phyloP scores from a whole-genome alignment of 2,797 vertebrate genomes.

The Pseudomugil gertrudae region DNA sequence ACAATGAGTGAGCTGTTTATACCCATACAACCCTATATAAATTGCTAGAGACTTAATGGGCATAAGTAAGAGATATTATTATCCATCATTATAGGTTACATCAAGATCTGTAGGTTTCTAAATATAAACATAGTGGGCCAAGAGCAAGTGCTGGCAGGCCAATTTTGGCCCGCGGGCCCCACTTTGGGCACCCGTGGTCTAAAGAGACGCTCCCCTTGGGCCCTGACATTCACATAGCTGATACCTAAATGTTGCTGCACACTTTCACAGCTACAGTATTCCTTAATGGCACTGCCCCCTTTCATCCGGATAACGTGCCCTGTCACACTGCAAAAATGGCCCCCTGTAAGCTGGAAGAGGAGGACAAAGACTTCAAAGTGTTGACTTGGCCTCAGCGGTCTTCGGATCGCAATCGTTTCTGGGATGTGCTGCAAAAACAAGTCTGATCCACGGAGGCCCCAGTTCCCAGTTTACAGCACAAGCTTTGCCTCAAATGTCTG shows the following conservation, averaged over 20 bases:
- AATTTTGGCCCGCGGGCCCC: too few species aligned
- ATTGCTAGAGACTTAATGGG: too few species aligned
- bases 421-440: slow-evolving; percentile 6
- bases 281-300: neutral
- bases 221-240: neutral
- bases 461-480: neutral
- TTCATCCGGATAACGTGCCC: neutral
- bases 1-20: too few species aligned
- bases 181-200: too few species aligned
- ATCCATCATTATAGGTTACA: too few species aligned
- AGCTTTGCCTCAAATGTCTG: neutral
- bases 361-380: slow-evolving; percentile 21
- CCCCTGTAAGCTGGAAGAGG: slow-evolving; percentile 1
- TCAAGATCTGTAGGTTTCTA: too few species aligned
- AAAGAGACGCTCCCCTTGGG: neutral
- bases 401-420: neutral
- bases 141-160: too few species aligned
- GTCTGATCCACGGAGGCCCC: slow-evolving; percentile 3
- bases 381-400: neutral
- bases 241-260: neutral
- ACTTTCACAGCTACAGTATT: neutral
- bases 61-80: too few species aligned
- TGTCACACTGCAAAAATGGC: neutral
- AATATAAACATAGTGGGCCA: too few species aligned
- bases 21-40: too few species aligned